These are phyloP conservation scores for Microtus ochrogaster DNA, from an alignment of 2,113 vertebrate genomes.

Conservation along the genomic window DNA sequence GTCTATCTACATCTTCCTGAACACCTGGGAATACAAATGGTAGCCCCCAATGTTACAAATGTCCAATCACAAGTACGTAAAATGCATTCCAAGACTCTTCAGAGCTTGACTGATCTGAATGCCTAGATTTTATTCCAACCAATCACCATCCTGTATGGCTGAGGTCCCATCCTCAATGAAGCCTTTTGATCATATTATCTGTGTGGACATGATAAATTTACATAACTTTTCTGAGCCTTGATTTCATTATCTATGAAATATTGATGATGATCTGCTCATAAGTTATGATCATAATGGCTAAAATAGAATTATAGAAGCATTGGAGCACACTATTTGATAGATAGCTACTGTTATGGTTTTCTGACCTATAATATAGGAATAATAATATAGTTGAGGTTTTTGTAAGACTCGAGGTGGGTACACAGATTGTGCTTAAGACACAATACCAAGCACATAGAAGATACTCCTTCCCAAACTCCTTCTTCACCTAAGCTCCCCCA, in stretches of 20 bases:
- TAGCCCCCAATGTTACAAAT: background rate
- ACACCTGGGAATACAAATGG: background rate
- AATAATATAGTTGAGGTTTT: background rate
- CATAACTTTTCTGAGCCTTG: background rate
- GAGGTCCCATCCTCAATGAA: background rate
- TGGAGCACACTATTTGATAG: background rate
- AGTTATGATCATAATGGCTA: background rate
- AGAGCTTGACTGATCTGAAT: background rate
- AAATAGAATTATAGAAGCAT: background rate
- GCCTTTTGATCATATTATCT: background rate
- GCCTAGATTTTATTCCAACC: background rate
- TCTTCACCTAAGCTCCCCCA: background rate
- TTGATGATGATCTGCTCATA: background rate
- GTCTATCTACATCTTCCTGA: background rate
- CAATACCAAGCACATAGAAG: background rate
- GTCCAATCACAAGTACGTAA: background rate
- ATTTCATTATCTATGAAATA: slow-evolving; percentile 28
- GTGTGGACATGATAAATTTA: background rate
- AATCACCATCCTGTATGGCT: background rate
- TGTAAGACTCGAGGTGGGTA: background rate
- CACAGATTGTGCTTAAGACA: background rate
- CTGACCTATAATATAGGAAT: background rate
- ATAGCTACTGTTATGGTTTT: background rate
- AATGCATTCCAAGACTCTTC: background rate
- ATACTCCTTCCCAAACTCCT: background rate